phyloP scores from a whole-genome alignment of 2,113 vertebrate species.

The Brevimyrus niger region DNA sequence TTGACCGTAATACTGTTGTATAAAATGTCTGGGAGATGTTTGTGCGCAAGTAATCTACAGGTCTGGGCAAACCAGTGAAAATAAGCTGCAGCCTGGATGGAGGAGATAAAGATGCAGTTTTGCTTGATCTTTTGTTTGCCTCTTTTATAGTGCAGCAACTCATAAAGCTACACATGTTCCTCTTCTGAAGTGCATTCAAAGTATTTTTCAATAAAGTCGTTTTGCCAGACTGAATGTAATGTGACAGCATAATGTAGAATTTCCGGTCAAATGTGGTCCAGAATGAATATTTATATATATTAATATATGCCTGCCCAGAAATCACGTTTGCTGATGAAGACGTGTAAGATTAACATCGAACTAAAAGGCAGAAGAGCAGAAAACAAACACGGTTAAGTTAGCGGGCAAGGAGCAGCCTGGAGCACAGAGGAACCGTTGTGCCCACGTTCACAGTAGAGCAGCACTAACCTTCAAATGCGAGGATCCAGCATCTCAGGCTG shows the following conservation, averaged over 20 bases:
- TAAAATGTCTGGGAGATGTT: neutral
- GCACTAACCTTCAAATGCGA: neutral
- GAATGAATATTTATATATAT: neutral
- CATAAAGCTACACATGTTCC: neutral
- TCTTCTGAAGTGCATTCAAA: neutral
- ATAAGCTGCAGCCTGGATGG: neutral
- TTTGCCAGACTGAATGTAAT: neutral
- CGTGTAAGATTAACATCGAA: neutral
- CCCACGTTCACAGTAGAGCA: neutral
- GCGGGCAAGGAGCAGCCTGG: neutral
- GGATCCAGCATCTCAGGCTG: neutral
- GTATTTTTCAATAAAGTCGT: neutral
- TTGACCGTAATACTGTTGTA: neutral
- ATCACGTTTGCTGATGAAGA: neutral
- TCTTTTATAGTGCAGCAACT: neutral
- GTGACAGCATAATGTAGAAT: neutral
- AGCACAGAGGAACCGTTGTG: neutral
- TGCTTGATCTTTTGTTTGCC: neutral
- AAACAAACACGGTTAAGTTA: neutral
- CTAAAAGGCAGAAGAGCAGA: neutral
- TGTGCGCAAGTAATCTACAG: neutral
- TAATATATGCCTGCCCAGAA: neutral
- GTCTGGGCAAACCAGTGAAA: neutral
- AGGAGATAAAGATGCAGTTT: neutral
- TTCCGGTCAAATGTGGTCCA: neutral